Base-by-base conservation (phyloP, 2,797 vertebrate genomes). In the Falco rusticolus region DNA sequence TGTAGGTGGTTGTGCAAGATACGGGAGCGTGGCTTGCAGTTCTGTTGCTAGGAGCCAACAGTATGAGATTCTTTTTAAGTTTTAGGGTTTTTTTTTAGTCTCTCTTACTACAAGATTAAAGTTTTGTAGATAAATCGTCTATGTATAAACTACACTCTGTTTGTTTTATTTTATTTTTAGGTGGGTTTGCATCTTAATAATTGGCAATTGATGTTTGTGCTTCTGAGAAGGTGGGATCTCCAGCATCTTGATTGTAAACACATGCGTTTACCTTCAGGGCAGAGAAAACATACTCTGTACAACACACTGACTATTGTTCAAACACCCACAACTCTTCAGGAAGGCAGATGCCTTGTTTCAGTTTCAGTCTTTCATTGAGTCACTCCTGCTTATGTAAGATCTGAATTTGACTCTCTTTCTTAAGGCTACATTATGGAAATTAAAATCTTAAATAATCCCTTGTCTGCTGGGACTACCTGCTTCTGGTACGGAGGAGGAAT, bases 291-390 rank as follows among this genome's bases (percentile, higher is more conserved):
- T 84, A 68, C 33, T 93, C 64, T 5, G 4, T 68, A 53, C 51
- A 79, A 60, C 54, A 59, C 76, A 87, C 47, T 66, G 47, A 69
- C 78, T 94, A 90, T 92, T 95, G 94, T 95, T 92, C 53, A 86
- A 83, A 93, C 82, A n/a, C 84, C 95, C 89, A 96, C 94, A 85
- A 37, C 81, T 94, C 92, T 89, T 95, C 34, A 93, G 82, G 83
- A 89, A 71, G 84, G 76, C 93, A 96, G 89, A 96, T 95, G 87
- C 87, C 93, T 92, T 88, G 79, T 81, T 94, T 96, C 90, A 90
- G 80, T 93, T 96, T 94, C 95, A 94, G 65, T 93, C 95, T 91
- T 94, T 16, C 9, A n/a, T 95, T 96, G 95, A 96, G 86, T 96
- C 94, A 90, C 78, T 94, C 3, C 3, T 95, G 57, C 94, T 96